phyloP scores from a whole-genome alignment of 2,797 vertebrate genomes.

The Lepidocolaptes lacrymiger region DNA sequence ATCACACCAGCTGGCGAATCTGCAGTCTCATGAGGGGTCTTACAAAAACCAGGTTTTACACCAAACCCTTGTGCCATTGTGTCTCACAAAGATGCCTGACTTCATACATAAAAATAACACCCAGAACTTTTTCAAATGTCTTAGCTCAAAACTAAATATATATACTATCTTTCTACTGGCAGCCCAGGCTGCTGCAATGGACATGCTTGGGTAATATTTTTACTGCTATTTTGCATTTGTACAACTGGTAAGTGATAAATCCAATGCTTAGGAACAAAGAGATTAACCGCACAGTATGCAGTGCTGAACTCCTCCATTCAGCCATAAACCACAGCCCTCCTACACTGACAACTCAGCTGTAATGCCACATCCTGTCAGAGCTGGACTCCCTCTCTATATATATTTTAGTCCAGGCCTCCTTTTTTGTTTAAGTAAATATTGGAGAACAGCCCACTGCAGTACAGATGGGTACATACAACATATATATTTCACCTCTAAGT shows the following conservation, averaged over 20 bases:
- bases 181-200: not conserved
- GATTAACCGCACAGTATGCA: not conserved
- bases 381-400: not conserved
- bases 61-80: not conserved
- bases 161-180: not conserved
- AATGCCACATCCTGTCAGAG: not conserved
- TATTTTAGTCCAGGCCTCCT: not conserved
- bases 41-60: not conserved
- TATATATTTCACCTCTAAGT: not conserved
- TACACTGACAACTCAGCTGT: not conserved
- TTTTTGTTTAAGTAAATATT: constrained; percentile 4
- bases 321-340: not conserved
- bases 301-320: not conserved
- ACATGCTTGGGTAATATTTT: not conserved
- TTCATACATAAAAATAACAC: not conserved
- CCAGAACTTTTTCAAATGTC: not conserved
- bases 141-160: not conserved
- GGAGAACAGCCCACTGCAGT: not conserved
- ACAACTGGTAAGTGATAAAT: not conserved
- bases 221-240: not conserved
- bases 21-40: not conserved
- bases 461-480: not conserved
- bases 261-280: not conserved
- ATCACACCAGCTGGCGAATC: not conserved
- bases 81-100: not conserved